phyloP scores from a whole-genome alignment of 1,140 invertebrate species.

The Metopolophium dirhodum region DNA sequence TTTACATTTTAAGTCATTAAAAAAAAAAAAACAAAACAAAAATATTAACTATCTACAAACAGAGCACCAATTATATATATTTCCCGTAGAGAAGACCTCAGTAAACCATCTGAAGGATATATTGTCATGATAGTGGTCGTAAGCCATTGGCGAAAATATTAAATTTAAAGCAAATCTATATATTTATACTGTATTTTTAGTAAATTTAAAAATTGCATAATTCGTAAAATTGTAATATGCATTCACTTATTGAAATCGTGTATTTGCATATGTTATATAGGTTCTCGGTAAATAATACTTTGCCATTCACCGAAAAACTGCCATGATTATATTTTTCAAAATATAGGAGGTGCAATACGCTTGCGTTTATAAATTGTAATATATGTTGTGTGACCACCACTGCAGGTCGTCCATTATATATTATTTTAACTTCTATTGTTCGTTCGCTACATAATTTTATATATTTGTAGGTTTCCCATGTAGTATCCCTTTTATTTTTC shows the following conservation, averaged over 20 bases:
- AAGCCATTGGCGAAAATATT: not conserved
- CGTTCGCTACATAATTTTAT: constrained; percentile 27
- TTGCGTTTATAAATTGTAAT: not conserved
- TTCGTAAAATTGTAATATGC: not conserved
- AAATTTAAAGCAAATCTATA: not conserved
- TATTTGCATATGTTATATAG: not conserved
- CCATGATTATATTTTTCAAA: not conserved
- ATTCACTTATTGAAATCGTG: not conserved
- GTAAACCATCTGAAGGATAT: not conserved
- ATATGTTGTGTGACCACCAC: not conserved
- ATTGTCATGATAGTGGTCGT: not conserved
- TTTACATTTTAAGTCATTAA: constrained; percentile 24
- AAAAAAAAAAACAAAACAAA: not conserved
- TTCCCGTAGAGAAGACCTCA: not conserved
- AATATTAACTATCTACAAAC: not conserved
- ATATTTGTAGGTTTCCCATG: not conserved
- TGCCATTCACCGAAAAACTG: not conserved
- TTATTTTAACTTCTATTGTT: not conserved
- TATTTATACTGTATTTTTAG: not conserved
- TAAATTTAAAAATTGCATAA: not conserved
- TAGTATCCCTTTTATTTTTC: not conserved
- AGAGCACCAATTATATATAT: not conserved
- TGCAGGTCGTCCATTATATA: not conserved
- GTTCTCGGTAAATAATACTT: not conserved
- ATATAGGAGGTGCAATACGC: not conserved